Conservation (phyloP, 2,797 vertebrate species). For the Sternotherus odoratus region DNA sequence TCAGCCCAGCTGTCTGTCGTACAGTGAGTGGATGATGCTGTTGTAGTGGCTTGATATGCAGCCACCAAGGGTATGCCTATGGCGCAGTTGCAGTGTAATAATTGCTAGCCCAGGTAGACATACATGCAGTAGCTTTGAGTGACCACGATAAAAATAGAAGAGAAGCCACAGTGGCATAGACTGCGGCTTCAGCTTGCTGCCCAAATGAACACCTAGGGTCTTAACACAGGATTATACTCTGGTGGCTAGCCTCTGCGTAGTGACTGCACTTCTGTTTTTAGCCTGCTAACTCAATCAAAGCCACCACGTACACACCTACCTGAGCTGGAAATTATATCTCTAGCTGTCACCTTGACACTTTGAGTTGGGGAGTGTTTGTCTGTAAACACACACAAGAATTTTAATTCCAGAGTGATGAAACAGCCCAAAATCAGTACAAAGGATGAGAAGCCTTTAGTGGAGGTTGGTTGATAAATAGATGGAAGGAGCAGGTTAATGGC, state of each 20-base stretch:
- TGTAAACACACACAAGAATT: accelerated
- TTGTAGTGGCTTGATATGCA: accelerated
- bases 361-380: background rate
- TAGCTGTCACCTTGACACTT: background rate
- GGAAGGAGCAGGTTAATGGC: constrained; percentile 64
- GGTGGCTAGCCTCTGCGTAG: background rate
- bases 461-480: constrained; percentile 13
- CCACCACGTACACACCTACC: background rate
- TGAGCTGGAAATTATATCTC: background rate
- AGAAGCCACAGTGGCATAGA: background rate
- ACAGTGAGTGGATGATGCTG: background rate
- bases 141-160: background rate
- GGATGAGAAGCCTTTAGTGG: constrained; percentile 29
- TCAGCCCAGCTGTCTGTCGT: background rate
- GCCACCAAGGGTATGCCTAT: background rate
- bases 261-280: background rate
- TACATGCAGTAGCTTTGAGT: background rate
- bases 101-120: background rate
- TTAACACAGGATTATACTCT: too few relatives aligned
- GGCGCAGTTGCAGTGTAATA: background rate
- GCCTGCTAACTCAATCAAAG: background rate
- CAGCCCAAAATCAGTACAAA: background rate
- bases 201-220: accelerated
- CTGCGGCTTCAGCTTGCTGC: too few relatives aligned
- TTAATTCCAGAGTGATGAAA: background rate